A percentile compares a stretch with the other conserved stretches of the same genome.
Evolutionary conservation across 2,888 invertebrate species (phyloP).

Genomic region (Bombylius major): DNA sequence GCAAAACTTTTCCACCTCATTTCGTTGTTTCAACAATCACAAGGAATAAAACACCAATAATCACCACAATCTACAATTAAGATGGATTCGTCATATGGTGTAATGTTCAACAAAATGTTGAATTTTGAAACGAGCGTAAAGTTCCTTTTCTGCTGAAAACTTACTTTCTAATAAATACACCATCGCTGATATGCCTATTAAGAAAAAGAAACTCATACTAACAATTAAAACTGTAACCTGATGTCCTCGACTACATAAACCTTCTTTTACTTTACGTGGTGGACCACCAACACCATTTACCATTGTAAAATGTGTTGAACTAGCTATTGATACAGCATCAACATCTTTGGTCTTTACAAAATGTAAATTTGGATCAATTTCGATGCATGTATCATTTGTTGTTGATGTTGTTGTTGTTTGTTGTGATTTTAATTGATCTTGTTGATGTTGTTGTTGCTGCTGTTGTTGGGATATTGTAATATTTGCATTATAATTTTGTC

Average conservation of each 20-base stretch:
- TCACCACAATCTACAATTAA: too few relatives aligned
- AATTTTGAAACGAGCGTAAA: too few relatives aligned
- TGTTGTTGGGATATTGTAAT: background rate
- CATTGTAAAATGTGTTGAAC: constrained; percentile 78
- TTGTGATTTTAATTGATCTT: background rate
- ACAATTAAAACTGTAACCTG: constrained; percentile 71
- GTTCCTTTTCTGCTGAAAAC: constrained; percentile 28
- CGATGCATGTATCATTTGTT: constrained; percentile 22
- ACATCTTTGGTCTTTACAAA: constrained; percentile 39
- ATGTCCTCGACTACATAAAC: constrained; percentile 62
- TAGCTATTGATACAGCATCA: constrained; percentile 65
- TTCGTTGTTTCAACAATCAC: too few relatives aligned
- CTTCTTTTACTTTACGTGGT: constrained; percentile 46
- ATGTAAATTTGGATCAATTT: constrained; percentile 33
- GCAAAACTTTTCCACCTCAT: too few relatives aligned
- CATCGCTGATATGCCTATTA: constrained; percentile 66
- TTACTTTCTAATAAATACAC: constrained; percentile 76
- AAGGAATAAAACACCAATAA: too few relatives aligned
- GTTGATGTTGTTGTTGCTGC: background rate
- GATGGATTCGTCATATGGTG: too few relatives aligned
- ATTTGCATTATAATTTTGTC: constrained; percentile 7
- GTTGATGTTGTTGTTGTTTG: constrained; percentile 1
- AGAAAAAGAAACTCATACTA: constrained; percentile 69
- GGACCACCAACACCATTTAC: constrained; percentile 62
- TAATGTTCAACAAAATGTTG: too few relatives aligned